Conservation (phyloP, 1,140 invertebrate genomes). For the Caenorhabditis briggsae region DNA sequence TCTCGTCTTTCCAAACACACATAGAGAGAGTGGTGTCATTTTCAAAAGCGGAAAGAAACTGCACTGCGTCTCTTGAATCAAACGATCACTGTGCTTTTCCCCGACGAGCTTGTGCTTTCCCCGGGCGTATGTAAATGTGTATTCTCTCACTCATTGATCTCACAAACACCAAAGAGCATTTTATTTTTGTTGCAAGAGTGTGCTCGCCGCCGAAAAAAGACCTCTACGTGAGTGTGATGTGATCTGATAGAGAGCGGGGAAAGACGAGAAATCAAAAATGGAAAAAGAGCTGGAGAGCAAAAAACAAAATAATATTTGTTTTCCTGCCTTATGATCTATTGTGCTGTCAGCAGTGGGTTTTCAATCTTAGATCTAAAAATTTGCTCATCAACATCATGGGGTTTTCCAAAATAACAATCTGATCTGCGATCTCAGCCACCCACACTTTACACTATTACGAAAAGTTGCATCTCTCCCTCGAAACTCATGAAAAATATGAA, state of each 20-base stretch:
- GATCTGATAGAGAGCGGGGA: background rate
- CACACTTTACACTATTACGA: slow-evolving; percentile 35
- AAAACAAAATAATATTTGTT: slow-evolving; percentile 28
- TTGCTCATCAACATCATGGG: background rate
- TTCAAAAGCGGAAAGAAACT: slow-evolving; percentile 21
- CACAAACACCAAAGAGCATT: slow-evolving; percentile 46
- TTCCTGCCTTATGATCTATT: background rate
- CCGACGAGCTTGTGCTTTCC: slow-evolving; percentile 1
- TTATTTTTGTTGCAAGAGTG: slow-evolving; percentile 28
- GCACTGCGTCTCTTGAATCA: slow-evolving; percentile 9
- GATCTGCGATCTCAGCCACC: slow-evolving; percentile 23
- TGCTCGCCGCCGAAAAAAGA: background rate
- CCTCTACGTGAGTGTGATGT: background rate
- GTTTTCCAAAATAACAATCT: background rate
- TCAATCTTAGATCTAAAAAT: no score
- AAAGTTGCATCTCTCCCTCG: background rate
- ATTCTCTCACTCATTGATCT: slow-evolving; percentile 37
- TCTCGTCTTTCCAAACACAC: slow-evolving; percentile 45
- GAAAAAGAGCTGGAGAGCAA: slow-evolving; percentile 4
- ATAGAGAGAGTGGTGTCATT: slow-evolving; percentile 36
- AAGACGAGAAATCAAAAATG: slow-evolving; percentile 32
- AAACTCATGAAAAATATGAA: background rate
- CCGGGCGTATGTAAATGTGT: slow-evolving; percentile 56
- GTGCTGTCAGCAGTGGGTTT: no score
- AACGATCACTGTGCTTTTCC: background rate